Evolutionary conservation across 2,888 invertebrate species (phyloP), one percentile per base, ranked within the genome.

Genomic region (Disparrhopalites patrizii): DNA sequence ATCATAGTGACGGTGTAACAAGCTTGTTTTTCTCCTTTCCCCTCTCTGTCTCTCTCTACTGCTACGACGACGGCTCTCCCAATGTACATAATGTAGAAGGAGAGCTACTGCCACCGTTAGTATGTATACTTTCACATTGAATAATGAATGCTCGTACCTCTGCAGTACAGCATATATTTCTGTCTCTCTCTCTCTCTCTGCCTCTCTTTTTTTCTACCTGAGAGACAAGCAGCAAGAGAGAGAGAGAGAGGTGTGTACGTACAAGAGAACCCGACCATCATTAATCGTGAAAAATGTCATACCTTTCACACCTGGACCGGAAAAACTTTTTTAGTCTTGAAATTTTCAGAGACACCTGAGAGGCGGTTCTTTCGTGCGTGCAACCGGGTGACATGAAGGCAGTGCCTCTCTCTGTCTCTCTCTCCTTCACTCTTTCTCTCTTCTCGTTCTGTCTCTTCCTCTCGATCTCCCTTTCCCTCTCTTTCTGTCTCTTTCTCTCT

Each of bases 301-400:
- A 68, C 68, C 70, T 67, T 74, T 74, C 74, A 74, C 74, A 74
- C 74, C 74, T 74, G 74, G 74, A 74, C 72, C 71, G 73, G 73
- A 73, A 73, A 73, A 73, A 67, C 64, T 61, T 62, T 66, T 65
- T 58, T 43, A 56, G 64, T 47, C 43, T 57, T 38, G 57, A 27
- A 57, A 64, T 56, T n/a, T 31, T 56, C 52, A 68, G 50, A 61
- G 61, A 66, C 70, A 70, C 70, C 70, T 70, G 70, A 70, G 66
- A 65, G 69, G 69, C 62, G 69, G 69, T 57, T 67, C 61, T 69
- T 61, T 55, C 60, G 47, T 57, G 56, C 56, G 36, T 38, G 56
- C 38, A 38, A 57, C 40, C 57, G 57, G 57, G 57, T 57, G 57
- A 57, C 57, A 57, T 57, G 57, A 57, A 57, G 40, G 57, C 31